phyloP scores from a whole-genome alignment of 2,797 vertebrate species.

The Amazona ochrocephala region DNA sequence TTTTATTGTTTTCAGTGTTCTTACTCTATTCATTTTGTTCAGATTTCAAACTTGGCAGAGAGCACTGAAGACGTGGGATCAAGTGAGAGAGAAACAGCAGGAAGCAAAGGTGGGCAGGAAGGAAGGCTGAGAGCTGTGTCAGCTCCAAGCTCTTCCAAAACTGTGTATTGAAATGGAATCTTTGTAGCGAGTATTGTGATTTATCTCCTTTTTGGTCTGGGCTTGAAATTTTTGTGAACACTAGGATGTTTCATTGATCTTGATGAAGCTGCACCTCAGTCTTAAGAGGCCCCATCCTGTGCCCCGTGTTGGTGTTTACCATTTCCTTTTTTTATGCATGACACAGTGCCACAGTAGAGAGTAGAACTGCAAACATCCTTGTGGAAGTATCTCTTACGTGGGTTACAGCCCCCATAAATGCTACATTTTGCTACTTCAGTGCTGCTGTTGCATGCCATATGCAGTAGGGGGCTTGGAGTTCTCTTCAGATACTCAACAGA shows the following conservation, averaged over 20 bases:
- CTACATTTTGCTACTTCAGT: neutral
- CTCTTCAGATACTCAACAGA: neutral
- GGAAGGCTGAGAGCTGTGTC: neutral
- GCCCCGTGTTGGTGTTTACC: neutral
- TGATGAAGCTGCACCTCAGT: neutral
- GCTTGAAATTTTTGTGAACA: neutral
- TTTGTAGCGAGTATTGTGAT: neutral
- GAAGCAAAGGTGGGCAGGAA: constrained; percentile 66
- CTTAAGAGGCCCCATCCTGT: neutral
- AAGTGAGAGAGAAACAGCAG: constrained; percentile 10
- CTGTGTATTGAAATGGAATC: neutral
- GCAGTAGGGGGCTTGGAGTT: neutral
- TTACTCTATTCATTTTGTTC: neutral
- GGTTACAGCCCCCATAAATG: neutral
- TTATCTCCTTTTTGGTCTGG: neutral
- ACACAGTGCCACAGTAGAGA: neutral
- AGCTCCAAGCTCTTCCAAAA: neutral
- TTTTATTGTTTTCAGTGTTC: neutral
- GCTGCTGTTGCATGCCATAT: neutral
- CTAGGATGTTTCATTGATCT: neutral
- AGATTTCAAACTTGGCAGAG: constrained; percentile 45
- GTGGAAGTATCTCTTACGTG: neutral
- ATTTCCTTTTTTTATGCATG: rapidly evolving
- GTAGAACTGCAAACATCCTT: neutral
- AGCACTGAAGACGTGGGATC: constrained; percentile 4